These are phyloP conservation scores for Megalops cyprinoides DNA, from an alignment of 2,797 vertebrate species.

Conservation along the genomic window DNA sequence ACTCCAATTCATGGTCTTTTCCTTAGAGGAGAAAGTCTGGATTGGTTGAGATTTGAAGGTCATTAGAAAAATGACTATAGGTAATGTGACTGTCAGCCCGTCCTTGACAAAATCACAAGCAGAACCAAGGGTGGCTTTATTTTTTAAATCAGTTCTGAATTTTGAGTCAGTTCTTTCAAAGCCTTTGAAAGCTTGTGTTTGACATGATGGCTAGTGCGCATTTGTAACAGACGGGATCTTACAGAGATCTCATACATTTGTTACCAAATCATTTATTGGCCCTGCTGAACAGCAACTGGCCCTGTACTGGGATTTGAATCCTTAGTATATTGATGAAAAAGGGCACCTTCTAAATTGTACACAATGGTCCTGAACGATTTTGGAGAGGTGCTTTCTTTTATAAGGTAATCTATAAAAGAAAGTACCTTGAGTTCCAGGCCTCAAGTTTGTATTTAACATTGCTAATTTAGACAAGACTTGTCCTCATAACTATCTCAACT, in stretches of 20 bases:
- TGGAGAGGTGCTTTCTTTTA: background rate
- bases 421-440: too few species aligned
- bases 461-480: too few species aligned
- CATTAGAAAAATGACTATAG: background rate
- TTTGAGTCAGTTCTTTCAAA: background rate
- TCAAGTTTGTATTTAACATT: too few species aligned
- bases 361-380: too few species aligned
- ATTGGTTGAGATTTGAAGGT: background rate
- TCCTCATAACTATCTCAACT: too few species aligned
- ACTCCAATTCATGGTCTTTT: background rate
- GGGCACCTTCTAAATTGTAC: slow-evolving; percentile 32
- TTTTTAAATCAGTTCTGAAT: background rate
- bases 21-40: background rate
- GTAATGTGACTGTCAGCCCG: slow-evolving; percentile 3
- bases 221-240: background rate
- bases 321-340: slow-evolving; percentile 37
- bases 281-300: background rate
- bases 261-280: background rate
- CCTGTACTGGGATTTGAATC: slow-evolving; percentile 23
- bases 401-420: background rate
- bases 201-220: background rate
- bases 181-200: background rate
- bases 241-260: background rate
- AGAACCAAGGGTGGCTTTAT: background rate
- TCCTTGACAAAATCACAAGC: background rate